A percentile compares a stretch with the other conserved stretches of the same genome.
Evolutionary conservation across 2,113 vertebrate genomes (phyloP).

Genomic region (human (Homo sapiens)): GRCh38 chrY:20737501-20738000

Average conservation of each 20-base stretch:
- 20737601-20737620: neutral
- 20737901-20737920: too few relatives aligned
- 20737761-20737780: accelerated
- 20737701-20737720: neutral
- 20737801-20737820: too few relatives aligned
- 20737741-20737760: neutral
- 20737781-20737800: neutral
- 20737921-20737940: too few relatives aligned
- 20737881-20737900: too few relatives aligned
- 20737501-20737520: neutral
- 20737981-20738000: too few relatives aligned
- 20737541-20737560: neutral
- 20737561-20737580: too few relatives aligned
- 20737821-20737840: too few relatives aligned
- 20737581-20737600: too few relatives aligned
- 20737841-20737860: too few relatives aligned
- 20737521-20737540: neutral
- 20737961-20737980: too few relatives aligned
- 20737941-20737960: too few relatives aligned
- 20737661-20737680: neutral
- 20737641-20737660: accelerated
- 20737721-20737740: accelerated
- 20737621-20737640: neutral
- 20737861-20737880: too few relatives aligned
- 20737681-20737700: neutral